Base-by-base conservation (phyloP, 2,113 vertebrate genomes). In the Danionella cerebrum region DNA sequence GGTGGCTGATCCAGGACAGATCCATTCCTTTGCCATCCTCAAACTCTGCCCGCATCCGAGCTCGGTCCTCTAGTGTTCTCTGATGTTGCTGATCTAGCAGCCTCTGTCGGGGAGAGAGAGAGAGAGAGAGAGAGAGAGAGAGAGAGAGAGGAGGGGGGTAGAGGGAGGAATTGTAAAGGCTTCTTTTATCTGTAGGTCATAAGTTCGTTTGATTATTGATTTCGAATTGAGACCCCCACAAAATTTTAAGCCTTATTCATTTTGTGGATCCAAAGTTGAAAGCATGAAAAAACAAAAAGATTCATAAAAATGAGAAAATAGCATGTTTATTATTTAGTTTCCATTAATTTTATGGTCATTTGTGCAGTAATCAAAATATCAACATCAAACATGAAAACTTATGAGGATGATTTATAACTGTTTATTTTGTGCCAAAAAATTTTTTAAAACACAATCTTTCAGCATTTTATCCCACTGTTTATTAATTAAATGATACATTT, bases 11-110 rank as follows among this genome's bases (percentile, higher is more conserved):
- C 84, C 83, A 87, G 77, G 84, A 76, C 87, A 87, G 87, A 81
- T 93, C 94, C 96, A 93, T 94, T 86, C 84, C 89, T 85, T 89
- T 91, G 88, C 94, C 94, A 94, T 94, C 91, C 89, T 87, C 87
- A 76, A 72, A 72, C 71, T 51, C 57, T 65, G 42, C 50, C 79
- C 82, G 80, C 74, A 79, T 65, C 78, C 55, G 80, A 86, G 85
- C 74, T 29, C 42, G 22, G 41, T 63, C 59, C 59, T 74, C 70
- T 62, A 75, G 79, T 81, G 84, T 78, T 59, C 79, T 69, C 76
- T 81, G 90, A 90, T 83, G 90, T 88, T 81, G 72, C 78, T 83
- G 90, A 91, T 82, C 89, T 88, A 90, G 85, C 88, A 87, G 82
- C 67, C 70, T 66, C 72, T 70, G 51, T 16, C 27, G 25, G 45